Evolutionary conservation across 2,797 vertebrate species (phyloP).

Genomic region (Chanos chanos): DNA sequence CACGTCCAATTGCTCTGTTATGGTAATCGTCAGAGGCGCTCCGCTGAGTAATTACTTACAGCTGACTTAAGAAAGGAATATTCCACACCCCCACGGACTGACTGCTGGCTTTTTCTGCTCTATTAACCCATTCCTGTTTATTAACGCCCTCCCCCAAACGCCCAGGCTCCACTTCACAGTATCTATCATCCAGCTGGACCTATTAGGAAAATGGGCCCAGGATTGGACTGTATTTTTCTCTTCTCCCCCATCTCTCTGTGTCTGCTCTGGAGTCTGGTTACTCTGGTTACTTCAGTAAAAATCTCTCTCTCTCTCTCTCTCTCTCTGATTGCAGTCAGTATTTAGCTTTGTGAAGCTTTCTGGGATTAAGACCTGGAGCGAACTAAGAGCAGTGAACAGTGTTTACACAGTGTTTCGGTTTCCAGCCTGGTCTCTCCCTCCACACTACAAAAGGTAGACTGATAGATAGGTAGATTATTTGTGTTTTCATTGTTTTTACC

Average conservation of each 20-base stretch:
- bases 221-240: slow-evolving; percentile 65
- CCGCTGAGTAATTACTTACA: slow-evolving; percentile 99
- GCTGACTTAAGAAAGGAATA: slow-evolving; percentile 98
- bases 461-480: too few relatives aligned
- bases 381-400: too few relatives aligned
- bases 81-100: slow-evolving; percentile 92
- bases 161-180: slow-evolving; percentile 73
- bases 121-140: slow-evolving; percentile 99
- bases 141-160: slow-evolving; percentile 99
- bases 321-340: slow-evolving; percentile 30
- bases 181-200: slow-evolving; percentile 76
- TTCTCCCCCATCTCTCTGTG: slow-evolving; percentile 33
- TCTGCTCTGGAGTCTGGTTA: slow-evolving; percentile 45
- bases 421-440: too few relatives aligned
- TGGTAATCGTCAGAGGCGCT: slow-evolving; percentile 98
- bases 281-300: slow-evolving; percentile 34
- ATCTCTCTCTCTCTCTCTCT: slow-evolving; percentile 39
- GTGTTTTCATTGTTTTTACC: too few relatives aligned
- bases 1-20: slow-evolving; percentile 99
- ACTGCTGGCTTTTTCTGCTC: slow-evolving; percentile 97
- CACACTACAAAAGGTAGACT: too few relatives aligned
- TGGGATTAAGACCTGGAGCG: too few relatives aligned
- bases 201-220: slow-evolving; percentile 64
- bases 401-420: too few relatives aligned
- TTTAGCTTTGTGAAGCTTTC: too few relatives aligned